These are phyloP conservation scores for Agrilus mali DNA, from an alignment of 2,888 invertebrate species.

Conservation along the genomic window DNA sequence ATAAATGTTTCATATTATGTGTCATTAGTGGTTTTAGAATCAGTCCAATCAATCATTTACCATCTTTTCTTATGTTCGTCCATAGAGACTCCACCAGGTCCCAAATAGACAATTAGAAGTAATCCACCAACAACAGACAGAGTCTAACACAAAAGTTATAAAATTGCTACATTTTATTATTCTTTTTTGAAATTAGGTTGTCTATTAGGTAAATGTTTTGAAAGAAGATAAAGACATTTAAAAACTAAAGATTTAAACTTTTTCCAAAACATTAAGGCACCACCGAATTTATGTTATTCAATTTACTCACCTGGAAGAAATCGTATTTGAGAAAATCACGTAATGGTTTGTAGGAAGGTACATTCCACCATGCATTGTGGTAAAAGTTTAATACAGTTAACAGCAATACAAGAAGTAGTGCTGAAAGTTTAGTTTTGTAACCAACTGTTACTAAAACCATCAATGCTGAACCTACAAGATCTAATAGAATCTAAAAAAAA, in stretches of 20 bases:
- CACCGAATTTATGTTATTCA: not conserved
- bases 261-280: not conserved
- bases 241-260: not conserved
- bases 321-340: slow-evolving; percentile 99
- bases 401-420: slow-evolving; percentile 83
- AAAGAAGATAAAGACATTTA: not conserved
- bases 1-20: no score
- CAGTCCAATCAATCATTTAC: slow-evolving; percentile 42
- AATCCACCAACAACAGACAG: slow-evolving; percentile 97
- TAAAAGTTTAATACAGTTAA: slow-evolving; percentile 85
- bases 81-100: slow-evolving; percentile 98
- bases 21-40: no score
- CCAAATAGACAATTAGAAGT: slow-evolving; percentile 93
- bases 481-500: slow-evolving; percentile 67
- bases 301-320: slow-evolving; percentile 85
- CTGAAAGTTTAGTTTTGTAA: slow-evolving; percentile 96
- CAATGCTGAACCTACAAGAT: slow-evolving; percentile 82
- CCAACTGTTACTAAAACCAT: slow-evolving; percentile 96
- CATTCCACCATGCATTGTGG: slow-evolving; percentile 97
- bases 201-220: not conserved
- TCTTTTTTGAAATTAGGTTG: slow-evolving; percentile 1
- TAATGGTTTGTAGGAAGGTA: slow-evolving; percentile 89
- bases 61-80: slow-evolving; percentile 99
- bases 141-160: slow-evolving; percentile 59
- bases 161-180: not conserved